These are phyloP conservation scores for Achroia grisella DNA, from an alignment of 1,140 invertebrate species.

Conservation along the genomic window DNA sequence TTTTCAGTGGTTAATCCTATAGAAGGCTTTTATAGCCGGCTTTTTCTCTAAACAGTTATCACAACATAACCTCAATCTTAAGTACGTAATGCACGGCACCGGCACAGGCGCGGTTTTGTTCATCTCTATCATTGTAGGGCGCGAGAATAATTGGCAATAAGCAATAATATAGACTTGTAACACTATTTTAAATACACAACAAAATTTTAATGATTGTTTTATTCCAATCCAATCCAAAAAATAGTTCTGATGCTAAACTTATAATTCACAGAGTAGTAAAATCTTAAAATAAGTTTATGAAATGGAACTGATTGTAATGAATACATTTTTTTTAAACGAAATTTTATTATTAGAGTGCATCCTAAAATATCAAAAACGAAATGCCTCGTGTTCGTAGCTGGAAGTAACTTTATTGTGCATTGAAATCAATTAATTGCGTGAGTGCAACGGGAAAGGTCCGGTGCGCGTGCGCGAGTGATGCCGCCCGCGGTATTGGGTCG, in stretches of 20 bases:
- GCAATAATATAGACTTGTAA: constrained; percentile 27
- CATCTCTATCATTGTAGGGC: constrained; percentile 16
- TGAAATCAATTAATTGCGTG: constrained; percentile 33
- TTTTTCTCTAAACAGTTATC: constrained; percentile 59
- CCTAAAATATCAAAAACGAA: no score
- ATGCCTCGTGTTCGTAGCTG: no score
- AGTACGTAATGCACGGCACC: constrained; percentile 39
- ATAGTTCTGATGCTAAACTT: no score
- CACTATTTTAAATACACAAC: constrained; percentile 49
- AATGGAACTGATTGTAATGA: no score
- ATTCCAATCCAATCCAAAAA: constrained; percentile 40
- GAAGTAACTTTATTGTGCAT: constrained; percentile 1
- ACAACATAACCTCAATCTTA: constrained; percentile 70
- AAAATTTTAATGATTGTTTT: constrained; percentile 54
- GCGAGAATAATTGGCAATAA: constrained; percentile 48
- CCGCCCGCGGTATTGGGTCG: constrained; percentile 62
- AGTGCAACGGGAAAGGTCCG: constrained; percentile 43
- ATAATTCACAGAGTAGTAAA: no score
- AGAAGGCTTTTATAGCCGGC: constrained; percentile 31
- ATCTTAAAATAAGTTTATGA: no score
- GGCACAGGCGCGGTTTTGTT: constrained; percentile 35
- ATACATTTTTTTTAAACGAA: no score
- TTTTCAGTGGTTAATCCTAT: constrained; percentile 36
- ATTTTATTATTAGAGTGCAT: no score
- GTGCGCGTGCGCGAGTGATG: constrained; percentile 40